Base-by-base conservation (phyloP, 2,797 vertebrate species). In the Molossus molossus region DNA sequence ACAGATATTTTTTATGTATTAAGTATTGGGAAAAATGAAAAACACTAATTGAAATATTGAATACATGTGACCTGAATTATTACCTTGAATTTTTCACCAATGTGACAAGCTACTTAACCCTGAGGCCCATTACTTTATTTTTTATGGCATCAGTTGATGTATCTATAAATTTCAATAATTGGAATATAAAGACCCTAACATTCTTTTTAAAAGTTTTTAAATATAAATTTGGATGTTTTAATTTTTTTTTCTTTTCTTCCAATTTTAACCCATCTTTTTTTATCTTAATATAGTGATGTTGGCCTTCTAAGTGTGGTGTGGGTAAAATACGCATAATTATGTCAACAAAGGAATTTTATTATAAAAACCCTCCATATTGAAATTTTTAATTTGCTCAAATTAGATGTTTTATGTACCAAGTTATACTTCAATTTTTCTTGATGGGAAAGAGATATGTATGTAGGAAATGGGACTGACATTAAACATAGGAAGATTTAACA, bases 151-250 rank as follows among this genome's bases (percentile, higher is more conserved):
- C 21, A 57, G 0, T 75, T 94, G 75, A 40, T 12, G 58, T 80
- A 85, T 82, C 17, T 11, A 72, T 80, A 93, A 40, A 72, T 82
- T 81, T 86, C 11, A 37, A 81, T 94, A 92, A 37, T 65, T 88
- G 12, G 5, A 73, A 60, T 81, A 4, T 65, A 90, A 62, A 25
- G 3, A 79, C 5, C 0, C 2, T 55, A 62, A 58, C 27, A 27
- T 65, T 53, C 13, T 60, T 80, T 64, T 57, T 4, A 6, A 55
- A 75, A 70, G 14, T 10, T 82, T 75, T 84, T 21, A 15, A 76
- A 53, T 62, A 55, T 18, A 53, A 86, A 15, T 70, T 85, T n/a
- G 3, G 1, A 53, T 64, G 4, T 92, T 64, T 87, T 14, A 57
- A 3, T 90, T 48, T 72, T 76, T 6, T 80, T 81, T 87, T n/a